Conservation (phyloP, 2,113 vertebrate species). For the Percopsis transmontana region DNA sequence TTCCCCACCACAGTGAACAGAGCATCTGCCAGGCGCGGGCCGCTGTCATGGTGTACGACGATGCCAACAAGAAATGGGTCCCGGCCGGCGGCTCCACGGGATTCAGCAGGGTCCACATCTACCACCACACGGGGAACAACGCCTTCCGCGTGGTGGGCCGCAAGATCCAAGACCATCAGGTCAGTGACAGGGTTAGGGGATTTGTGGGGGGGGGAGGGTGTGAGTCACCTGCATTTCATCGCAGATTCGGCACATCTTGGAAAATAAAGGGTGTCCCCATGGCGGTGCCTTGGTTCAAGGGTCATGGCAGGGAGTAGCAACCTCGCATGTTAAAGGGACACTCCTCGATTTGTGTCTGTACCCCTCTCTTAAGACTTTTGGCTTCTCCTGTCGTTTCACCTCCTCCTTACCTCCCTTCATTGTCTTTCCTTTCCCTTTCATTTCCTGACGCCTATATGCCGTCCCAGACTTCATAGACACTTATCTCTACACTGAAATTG, state of each 20-base stretch:
- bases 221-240: too few species aligned
- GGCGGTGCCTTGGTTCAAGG: too few species aligned
- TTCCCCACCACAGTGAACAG: slow-evolving; percentile 87
- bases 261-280: too few species aligned
- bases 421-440: background rate
- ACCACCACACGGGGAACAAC: slow-evolving; percentile 98
- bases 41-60: slow-evolving; percentile 98
- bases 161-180: slow-evolving; percentile 99
- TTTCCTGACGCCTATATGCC: background rate
- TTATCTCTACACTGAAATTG: background rate
- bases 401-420: background rate
- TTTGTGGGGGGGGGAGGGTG: too few species aligned
- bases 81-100: slow-evolving; percentile 95
- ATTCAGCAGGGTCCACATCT: slow-evolving; percentile 98
- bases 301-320: too few species aligned
- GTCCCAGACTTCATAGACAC: too few species aligned
- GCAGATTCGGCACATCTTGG: too few species aligned
- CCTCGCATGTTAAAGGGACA: too few species aligned
- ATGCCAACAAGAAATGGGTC: slow-evolving; percentile 99
- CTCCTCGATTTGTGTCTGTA: too few species aligned
- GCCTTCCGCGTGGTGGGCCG: slow-evolving; percentile 97
- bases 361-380: background rate
- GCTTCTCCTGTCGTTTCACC: background rate
- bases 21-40: slow-evolving; percentile 99
- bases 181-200: slow-evolving; percentile 58